Evolutionary conservation across 2,113 vertebrate genomes (phyloP), one percentile per base, ranked within the genome.

Genomic region (Lutjanus erythropterus): DNA sequence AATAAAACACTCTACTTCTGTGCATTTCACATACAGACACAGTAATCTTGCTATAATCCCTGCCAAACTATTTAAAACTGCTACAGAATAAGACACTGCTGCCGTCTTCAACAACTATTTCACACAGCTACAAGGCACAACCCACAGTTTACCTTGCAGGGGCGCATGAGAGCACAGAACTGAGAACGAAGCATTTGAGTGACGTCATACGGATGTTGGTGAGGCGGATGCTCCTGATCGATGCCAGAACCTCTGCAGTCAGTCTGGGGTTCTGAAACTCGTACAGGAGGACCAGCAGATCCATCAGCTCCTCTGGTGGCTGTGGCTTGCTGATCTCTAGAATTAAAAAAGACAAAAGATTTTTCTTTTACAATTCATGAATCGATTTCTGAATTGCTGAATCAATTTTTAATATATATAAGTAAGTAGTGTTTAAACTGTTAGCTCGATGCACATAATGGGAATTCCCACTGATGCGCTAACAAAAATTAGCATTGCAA

Each of bases 241-340:
- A 96, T 61, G 93, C 85, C 68, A 99, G 19, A 69, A 98, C 96
- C 84, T 98, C 96, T 0, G 96, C 95, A 0, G 96, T 97, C 84
- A 98, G 96, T 66, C 94, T 93, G 80, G 96, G 96, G 15, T 98
- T 99, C 93, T 99, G 98, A 90, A 99, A 97, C 95, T 99, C 98
- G 0, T 98, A 98, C 33, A 99, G 94, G 65, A 99, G 97, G 78
- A 99, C 95, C 64, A 99, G 95, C 50, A 98, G 95, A 83, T 99
- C 98, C 93, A 99, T 96, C 72, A 98, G 91, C 92, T 99, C 98
- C 0, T 97, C 96, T 0, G 98, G 95, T 3, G 97, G 97, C 78
- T 97, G 93, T 2, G 94, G 92, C 73, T 90, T 96, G 33, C 89
- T 93, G 49, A 96, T 92, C 44, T 95, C 93, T 94, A 33, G 10